These are phyloP conservation scores for Halotydeus destructor DNA, from an alignment of 1,140 invertebrate species.

Conservation along the genomic window DNA sequence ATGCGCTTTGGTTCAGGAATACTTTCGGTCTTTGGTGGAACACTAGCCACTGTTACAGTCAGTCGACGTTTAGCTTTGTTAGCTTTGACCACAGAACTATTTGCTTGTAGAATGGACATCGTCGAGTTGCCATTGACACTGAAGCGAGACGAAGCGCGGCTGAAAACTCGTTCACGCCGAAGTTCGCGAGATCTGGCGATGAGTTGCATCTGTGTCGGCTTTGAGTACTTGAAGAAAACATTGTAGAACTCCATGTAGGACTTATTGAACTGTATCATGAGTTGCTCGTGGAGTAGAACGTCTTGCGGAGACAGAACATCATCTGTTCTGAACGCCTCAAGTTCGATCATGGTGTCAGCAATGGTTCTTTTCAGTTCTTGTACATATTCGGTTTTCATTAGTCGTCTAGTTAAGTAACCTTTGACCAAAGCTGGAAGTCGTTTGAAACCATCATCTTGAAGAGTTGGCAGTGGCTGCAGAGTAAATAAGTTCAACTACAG, in stretches of 20 bases:
- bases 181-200: conserved; percentile 5
- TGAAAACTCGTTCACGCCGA: no score
- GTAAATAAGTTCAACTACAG: neutral
- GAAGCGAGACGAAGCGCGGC: no score
- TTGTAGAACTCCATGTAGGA: conserved; percentile 7
- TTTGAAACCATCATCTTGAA: no score
- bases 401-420: conserved; percentile 52
- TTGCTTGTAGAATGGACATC: no score
- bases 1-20: no score
- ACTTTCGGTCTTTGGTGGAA: no score
- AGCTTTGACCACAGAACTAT: no score
- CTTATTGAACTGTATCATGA: conserved; percentile 10
- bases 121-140: no score
- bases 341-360: conserved; percentile 6
- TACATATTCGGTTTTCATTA: conserved; percentile 54
- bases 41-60: no score
- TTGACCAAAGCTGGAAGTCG: conserved; percentile 35
- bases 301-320: conserved; percentile 4
- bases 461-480: no score
- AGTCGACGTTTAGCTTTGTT: no score
- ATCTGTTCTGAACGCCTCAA: conserved; percentile 2
- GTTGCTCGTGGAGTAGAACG: conserved; percentile 3
- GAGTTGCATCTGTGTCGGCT: conserved; percentile 8
- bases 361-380: conserved; percentile 37
- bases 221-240: conserved; percentile 4